Conservation (phyloP, 2,797 vertebrate species). For the Enteromius paludinosus region DNA sequence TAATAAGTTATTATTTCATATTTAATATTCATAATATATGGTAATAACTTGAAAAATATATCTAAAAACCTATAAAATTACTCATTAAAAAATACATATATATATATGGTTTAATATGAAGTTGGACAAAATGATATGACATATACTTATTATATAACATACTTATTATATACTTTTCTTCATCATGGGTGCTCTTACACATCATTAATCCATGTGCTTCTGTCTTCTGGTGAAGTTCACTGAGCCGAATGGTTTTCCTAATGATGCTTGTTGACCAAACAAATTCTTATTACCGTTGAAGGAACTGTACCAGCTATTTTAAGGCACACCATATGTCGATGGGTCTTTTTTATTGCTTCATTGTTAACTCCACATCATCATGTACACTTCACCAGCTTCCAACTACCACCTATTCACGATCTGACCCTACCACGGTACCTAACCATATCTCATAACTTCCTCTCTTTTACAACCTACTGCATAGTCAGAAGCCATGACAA, state of each 20-base stretch:
- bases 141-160: no score
- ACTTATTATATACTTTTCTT: background rate
- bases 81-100: no score
- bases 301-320: background rate
- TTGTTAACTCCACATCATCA: background rate
- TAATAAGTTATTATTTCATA: background rate
- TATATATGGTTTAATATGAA: no score
- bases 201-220: background rate
- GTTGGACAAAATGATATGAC: no score
- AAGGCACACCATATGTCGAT: no score
- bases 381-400: constrained; percentile 13
- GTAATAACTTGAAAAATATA: no score
- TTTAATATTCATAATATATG: no score
- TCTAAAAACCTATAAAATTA: no score
- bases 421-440: background rate
- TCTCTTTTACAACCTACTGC: constrained; percentile 33
- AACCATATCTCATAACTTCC: constrained; percentile 24
- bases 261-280: background rate
- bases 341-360: background rate
- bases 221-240: background rate
- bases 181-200: background rate
- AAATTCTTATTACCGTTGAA: background rate
- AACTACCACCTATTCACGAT: constrained; percentile 10
- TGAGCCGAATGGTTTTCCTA: background rate
- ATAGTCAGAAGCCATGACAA: constrained; percentile 28